Base-by-base conservation (phyloP, 2,113 vertebrate genomes). In the Gymnarchus niloticus region DNA sequence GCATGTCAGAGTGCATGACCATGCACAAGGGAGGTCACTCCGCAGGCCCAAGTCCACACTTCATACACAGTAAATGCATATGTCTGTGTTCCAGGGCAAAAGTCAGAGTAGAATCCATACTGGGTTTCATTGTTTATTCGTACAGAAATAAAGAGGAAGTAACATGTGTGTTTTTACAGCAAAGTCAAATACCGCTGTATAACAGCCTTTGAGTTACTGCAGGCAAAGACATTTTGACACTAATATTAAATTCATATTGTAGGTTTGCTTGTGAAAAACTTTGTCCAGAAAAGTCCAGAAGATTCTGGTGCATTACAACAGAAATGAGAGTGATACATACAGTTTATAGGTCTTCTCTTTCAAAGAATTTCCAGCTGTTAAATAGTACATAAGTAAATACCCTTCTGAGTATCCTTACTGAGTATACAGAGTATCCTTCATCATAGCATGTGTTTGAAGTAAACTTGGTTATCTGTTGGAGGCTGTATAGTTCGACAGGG, bases 241-340 rank as follows among this genome's bases (percentile, higher is more conserved):
- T 83, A 52, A 83, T 83, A 86, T 83, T 83, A 17, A 65, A 83
- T 86, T 56, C n/a, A 49, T 57, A n/a, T 73, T 57, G 10, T n/a
- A 83, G 85, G 59, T 86, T 81, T 56, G 10, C 8, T 73, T 21
- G 28, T 37, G 46, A 83, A 69, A 54, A 83, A 12, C 33, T 33
- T 3, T 8, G 51, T 3, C 48, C 19, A n/a, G 49, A 3, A 19
- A 82, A 56, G 59, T 10, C 59, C 7, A 51, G 21, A 25, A 65
- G 59, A 82, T 73, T 81, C 37, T 46, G 23, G 44, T n/a, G 56
- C 25, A 86, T 46, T 86, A 23, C 54, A 51, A 25, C 85, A 61
- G 56, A 56, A 81, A 37, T 76, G 41, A 33, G 41, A 14, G 14
- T 61, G 17, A 37, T 46, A 78, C 37, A n/a, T 23, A 48, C 14